Evolutionary conservation across 2,888 invertebrate species (phyloP).

Genomic region (Lasioglossum morio): DNA sequence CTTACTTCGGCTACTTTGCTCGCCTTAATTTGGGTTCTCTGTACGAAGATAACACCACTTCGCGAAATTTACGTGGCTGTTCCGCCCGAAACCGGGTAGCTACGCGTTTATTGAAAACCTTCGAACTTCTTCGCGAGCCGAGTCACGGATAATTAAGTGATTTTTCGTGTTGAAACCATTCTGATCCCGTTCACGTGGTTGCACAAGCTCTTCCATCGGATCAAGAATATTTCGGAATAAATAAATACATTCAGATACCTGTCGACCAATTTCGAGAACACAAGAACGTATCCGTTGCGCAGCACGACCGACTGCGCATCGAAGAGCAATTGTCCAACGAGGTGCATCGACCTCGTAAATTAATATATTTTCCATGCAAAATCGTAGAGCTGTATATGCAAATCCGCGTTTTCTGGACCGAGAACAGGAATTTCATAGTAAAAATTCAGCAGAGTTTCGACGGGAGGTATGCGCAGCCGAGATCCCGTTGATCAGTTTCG

Average conservation of each 20-base stretch:
- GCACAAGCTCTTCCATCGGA: too few species aligned
- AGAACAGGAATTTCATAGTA: neutral
- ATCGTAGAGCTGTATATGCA: neutral
- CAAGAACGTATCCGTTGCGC: neutral
- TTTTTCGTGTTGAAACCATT: neutral
- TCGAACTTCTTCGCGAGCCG: neutral
- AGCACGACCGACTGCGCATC: neutral
- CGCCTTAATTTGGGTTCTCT: conserved; percentile 29
- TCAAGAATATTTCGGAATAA: too few species aligned
- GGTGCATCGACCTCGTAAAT: conserved; percentile 7
- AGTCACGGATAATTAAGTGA: conserved; percentile 7
- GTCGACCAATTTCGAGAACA: neutral
- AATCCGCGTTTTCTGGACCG: neutral
- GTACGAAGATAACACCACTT: conserved; percentile 20
- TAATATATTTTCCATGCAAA: conserved; percentile 3
- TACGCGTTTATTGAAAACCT: conserved; percentile 14
- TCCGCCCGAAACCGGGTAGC: neutral
- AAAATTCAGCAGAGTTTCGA: neutral
- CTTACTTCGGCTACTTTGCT: conserved; percentile 32
- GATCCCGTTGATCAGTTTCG: neutral
- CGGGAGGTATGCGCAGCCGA: neutral
- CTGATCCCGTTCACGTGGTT: neutral
- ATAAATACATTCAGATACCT: too few species aligned
- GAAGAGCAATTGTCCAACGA: neutral
- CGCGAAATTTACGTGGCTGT: conserved; percentile 16